Evolutionary conservation across 1,140 invertebrate species (phyloP), one percentile per base, ranked within the genome.

Genomic region (Pomacea maculata): DNA sequence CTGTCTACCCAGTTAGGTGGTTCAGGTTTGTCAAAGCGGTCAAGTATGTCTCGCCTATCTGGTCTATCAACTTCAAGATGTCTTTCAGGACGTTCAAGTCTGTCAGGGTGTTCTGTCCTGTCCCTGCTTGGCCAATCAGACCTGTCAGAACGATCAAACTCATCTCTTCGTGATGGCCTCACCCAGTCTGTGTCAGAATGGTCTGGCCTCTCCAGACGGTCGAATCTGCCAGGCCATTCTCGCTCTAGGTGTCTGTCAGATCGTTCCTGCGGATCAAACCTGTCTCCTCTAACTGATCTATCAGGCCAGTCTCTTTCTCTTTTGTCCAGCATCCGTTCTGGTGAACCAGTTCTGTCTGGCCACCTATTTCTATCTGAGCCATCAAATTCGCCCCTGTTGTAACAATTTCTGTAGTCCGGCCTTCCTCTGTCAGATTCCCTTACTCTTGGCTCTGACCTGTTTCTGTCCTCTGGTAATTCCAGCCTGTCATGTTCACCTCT

Each of bases 401-500:
- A 57, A n/a, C 61, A 12, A 17, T 21, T 45, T 76, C 61, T 61
- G n/a, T 21, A 14, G n/a, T 78, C 80, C 5, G 25, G 55, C 71
- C 75, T 78, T 29, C 68, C 76, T 45, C 80, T 78, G 54, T 45
- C 57, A 77, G 19, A 72, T 64, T 67, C 61, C 6, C 75, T 21
- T 45, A 12, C 45, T 11, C 75, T 63, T 15, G 63, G 45, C 11
- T 77, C 75, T 19, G 19, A 65, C 19, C 64, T 10, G 63, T 45
- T 63, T 29, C 74, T 63, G 74, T 75, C 74, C 2, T 64, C 74
- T 29, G 7, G 64, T 52, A 29, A 19, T 19, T 76, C 75, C n/a
- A 76, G 25, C 63, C 25, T 54, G 15, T 61, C 75, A 25, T 57
- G 55, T 17, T 25, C 75, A 25, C 75, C n/a, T 55, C 61, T 63